Percentiles rank a stretch among this genome's conserved stretches.
phyloP scores from a whole-genome alignment of 2,888 invertebrate species.

The Drosophila siamana region DNA sequence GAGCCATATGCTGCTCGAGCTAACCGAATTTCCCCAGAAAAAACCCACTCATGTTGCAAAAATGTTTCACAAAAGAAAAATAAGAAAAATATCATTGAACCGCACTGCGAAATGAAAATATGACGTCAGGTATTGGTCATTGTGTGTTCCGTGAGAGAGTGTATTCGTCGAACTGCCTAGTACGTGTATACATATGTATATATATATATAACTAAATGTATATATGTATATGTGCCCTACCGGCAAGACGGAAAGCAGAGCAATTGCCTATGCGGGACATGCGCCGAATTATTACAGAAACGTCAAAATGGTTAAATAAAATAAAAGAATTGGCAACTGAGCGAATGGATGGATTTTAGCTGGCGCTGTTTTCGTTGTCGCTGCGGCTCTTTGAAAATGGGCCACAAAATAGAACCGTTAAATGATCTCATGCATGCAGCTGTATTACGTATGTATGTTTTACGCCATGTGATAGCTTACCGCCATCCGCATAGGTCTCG shows the following conservation, averaged over 20 bases:
- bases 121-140: constrained; percentile 74
- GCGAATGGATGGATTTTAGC: constrained; percentile 43
- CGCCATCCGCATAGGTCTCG: constrained; percentile 99
- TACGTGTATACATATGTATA: neutral
- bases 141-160: constrained; percentile 10
- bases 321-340: constrained; percentile 2
- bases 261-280: constrained; percentile 29
- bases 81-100: constrained; percentile 68
- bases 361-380: constrained; percentile 14
- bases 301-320: constrained; percentile 65
- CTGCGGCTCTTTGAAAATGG: constrained; percentile 51
- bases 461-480: constrained; percentile 87
- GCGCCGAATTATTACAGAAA: constrained; percentile 67
- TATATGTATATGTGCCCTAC: constrained; percentile 16
- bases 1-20: constrained; percentile 52
- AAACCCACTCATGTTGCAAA: constrained; percentile 77
- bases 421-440: constrained; percentile 78
- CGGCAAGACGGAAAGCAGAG: constrained; percentile 31
- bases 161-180: constrained; percentile 7
- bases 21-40: constrained; percentile 73
- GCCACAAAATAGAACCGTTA: constrained; percentile 42
- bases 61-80: constrained; percentile 50
- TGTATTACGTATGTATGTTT: constrained; percentile 46
- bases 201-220: neutral
- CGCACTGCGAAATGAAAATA: constrained; percentile 64